phyloP scores from a whole-genome alignment of 2,113 vertebrate species.

The Galbula dea region DNA sequence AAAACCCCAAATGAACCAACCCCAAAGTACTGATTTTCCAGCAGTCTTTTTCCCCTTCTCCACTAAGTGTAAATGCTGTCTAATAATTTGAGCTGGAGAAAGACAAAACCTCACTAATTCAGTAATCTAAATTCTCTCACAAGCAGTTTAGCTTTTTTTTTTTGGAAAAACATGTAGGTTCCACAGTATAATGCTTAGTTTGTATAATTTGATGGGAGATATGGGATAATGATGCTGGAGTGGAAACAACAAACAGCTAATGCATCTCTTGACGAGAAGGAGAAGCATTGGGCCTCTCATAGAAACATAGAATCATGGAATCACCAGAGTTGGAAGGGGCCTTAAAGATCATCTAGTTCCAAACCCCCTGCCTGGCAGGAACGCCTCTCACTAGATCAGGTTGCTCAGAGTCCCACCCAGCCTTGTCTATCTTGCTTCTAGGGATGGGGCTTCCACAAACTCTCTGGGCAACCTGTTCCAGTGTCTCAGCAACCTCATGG shows the following conservation, averaged over 20 bases:
- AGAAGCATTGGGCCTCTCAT: background rate
- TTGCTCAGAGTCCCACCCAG: too few relatives aligned
- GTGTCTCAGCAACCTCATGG: too few relatives aligned
- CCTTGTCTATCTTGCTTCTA: too few relatives aligned
- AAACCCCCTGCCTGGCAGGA: too few relatives aligned
- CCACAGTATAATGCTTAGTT: background rate
- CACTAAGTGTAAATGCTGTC: background rate
- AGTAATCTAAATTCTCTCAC: background rate
- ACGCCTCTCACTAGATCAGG: too few relatives aligned
- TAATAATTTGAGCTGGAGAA: background rate
- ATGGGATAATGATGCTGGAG: background rate
- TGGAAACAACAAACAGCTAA: background rate
- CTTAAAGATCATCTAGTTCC: too few relatives aligned
- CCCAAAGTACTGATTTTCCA: background rate
- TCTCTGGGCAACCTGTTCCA: too few relatives aligned
- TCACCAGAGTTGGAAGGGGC: too few relatives aligned
- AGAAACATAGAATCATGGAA: too few relatives aligned
- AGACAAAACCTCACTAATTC: background rate
- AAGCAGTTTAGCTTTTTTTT: background rate
- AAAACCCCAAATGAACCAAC: background rate
- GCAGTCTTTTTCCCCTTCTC: background rate
- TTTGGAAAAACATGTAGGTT: background rate
- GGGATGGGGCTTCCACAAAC: too few relatives aligned
- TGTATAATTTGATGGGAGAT: background rate
- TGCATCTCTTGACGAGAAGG: background rate